These are phyloP conservation scores for Patella depressa DNA, from an alignment of 2,888 invertebrate genomes.

Conservation along the genomic window DNA sequence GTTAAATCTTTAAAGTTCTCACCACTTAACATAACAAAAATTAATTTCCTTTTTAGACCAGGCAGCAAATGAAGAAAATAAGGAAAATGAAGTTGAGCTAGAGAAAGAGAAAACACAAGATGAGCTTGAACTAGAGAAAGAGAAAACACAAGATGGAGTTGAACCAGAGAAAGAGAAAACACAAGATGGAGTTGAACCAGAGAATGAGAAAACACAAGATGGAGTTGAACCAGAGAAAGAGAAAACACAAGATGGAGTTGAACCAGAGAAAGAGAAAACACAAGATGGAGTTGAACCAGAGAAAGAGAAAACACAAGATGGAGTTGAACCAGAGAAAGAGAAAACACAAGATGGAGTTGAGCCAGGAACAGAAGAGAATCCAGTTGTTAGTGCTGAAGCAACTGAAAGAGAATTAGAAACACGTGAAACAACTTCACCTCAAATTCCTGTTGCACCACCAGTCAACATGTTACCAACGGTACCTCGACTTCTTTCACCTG, in stretches of 20 bases:
- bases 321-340: conserved; percentile 20
- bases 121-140: conserved; percentile 19
- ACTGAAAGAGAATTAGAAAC: conserved; percentile 18
- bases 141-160: conserved; percentile 13
- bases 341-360: conserved; percentile 11
- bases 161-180: conserved; percentile 22
- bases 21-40: too few relatives aligned
- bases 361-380: not conserved
- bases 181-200: conserved; percentile 13
- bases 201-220: too few relatives aligned
- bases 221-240: conserved; percentile 13
- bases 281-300: conserved; percentile 12
- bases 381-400: conserved; percentile 14
- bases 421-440: not conserved
- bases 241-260: conserved; percentile 28
- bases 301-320: conserved; percentile 17
- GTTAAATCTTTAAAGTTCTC: too few relatives aligned
- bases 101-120: conserved; percentile 16
- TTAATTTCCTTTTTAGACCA: too few relatives aligned
- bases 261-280: conserved; percentile 25
- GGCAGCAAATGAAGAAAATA: conserved; percentile 24
- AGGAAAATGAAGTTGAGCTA: conserved; percentile 31
- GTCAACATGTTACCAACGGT: conserved; percentile 46
- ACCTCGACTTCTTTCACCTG: conserved; percentile 55
- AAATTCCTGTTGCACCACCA: conserved; percentile 18